These are phyloP conservation scores for Lepidurus arcticus DNA, from an alignment of 1,140 invertebrate genomes.

Conservation along the genomic window DNA sequence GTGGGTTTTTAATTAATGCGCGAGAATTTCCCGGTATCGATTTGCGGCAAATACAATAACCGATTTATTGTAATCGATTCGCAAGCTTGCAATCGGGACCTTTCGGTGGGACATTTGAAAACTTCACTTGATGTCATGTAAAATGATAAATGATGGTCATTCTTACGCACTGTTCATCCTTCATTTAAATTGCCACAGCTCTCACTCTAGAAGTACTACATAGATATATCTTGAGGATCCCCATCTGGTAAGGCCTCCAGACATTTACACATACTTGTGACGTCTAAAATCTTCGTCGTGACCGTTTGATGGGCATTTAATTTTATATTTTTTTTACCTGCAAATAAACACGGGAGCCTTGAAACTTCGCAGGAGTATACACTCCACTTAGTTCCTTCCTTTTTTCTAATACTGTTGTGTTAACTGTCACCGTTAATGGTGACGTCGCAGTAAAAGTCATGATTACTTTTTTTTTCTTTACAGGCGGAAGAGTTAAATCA, in stretches of 20 bases:
- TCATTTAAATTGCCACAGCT: neutral
- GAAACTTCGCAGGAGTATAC: neutral
- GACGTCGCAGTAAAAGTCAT: neutral
- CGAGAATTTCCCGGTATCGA: too few relatives aligned
- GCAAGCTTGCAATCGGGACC: too few relatives aligned
- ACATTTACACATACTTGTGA: neutral
- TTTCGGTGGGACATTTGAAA: neutral
- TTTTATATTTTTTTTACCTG: neutral
- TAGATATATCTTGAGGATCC: neutral
- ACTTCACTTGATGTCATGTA: neutral
- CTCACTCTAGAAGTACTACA: neutral
- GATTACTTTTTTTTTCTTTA: slow-evolving; percentile 40
- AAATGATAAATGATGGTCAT: neutral
- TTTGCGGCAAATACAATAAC: too few relatives aligned
- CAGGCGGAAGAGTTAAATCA: slow-evolving; percentile 83
- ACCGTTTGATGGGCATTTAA: neutral
- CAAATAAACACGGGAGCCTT: neutral
- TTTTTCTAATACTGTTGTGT: slow-evolving; percentile 10
- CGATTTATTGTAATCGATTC: too few relatives aligned
- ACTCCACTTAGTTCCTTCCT: neutral
- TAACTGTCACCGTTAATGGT: neutral
- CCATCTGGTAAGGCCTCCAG: neutral
- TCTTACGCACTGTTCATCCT: neutral
- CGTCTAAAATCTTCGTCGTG: neutral
- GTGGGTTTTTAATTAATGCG: too few relatives aligned